Evolutionary conservation across 30 jellyfish, hydroid and myxozoan genomes (phyloP).

Genomic region (Catostylus mosaicus): DNA sequence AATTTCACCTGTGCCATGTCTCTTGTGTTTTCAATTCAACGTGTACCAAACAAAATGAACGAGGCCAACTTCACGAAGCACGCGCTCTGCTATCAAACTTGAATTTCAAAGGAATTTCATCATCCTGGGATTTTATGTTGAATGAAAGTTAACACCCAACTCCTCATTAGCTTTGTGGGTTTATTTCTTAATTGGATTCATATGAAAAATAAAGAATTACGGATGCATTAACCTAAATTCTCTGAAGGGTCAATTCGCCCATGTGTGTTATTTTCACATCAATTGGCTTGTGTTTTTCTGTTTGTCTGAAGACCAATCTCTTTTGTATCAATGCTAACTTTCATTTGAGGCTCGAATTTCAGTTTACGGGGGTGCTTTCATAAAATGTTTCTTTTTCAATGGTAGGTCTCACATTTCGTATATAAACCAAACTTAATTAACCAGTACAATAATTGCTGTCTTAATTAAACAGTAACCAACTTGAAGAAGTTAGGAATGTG

Average conservation of each 20-base stretch:
- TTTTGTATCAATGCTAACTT: neutral
- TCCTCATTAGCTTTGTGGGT: slow-evolving; percentile 27
- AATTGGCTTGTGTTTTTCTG: slow-evolving; percentile 5
- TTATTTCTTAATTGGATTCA: slow-evolving; percentile 19
- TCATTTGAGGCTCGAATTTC: neutral
- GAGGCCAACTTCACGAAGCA: too few relatives aligned
- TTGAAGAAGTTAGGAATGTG: too few relatives aligned
- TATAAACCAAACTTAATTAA: too few relatives aligned
- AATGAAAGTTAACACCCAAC: slow-evolving; percentile 42
- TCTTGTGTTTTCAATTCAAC: neutral
- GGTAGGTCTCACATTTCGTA: neutral
- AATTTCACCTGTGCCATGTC: slow-evolving; percentile 27
- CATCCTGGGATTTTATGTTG: neutral
- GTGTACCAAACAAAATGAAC: neutral
- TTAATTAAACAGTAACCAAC: too few relatives aligned
- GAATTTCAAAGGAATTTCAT: neutral
- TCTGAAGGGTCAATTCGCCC: slow-evolving; percentile 46
- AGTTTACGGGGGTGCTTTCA: neutral
- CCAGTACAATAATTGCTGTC: too few relatives aligned
- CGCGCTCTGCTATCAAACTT: too few relatives aligned
- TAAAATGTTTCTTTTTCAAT: neutral
- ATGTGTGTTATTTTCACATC: slow-evolving; percentile 9
- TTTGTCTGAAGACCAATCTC: slow-evolving; percentile 16
- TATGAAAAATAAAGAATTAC: slow-evolving; percentile 2
- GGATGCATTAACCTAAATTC: slow-evolving; percentile 36